A percentile compares a stretch with the other conserved stretches of the same genome.
Evolutionary conservation across 2,797 vertebrate genomes (phyloP).

Genomic region (Phaenicophaeus curvirostris): DNA sequence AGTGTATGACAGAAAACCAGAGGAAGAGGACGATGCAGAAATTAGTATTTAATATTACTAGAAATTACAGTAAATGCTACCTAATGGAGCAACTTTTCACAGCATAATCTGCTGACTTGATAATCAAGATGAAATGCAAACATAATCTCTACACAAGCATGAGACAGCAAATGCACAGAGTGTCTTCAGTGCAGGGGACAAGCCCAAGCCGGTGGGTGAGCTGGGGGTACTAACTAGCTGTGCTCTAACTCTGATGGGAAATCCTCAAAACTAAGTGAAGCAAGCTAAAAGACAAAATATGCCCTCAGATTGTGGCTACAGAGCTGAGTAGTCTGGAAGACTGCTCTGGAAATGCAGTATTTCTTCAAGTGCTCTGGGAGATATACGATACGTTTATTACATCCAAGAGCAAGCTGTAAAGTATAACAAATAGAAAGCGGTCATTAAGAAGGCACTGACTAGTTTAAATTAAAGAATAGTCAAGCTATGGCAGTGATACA

Average conservation of each 20-base stretch:
- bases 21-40: background rate
- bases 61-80: background rate
- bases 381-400: background rate
- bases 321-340: background rate
- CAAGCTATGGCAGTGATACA: background rate
- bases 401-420: background rate
- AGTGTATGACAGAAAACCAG: background rate
- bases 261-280: background rate
- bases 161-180: background rate
- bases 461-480: background rate
- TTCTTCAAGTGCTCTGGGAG: background rate
- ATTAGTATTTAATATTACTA: background rate
- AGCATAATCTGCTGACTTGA: background rate
- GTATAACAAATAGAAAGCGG: background rate
- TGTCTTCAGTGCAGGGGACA: background rate
- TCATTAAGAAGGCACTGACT: background rate
- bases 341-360: background rate
- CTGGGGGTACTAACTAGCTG: background rate
- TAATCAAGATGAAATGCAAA: background rate
- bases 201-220: background rate
- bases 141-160: background rate
- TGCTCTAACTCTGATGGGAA: background rate
- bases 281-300: background rate
- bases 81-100: background rate
- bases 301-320: background rate